Evolutionary conservation across 1,140 invertebrate species (phyloP).

Genomic region (Cydia strobilella): DNA sequence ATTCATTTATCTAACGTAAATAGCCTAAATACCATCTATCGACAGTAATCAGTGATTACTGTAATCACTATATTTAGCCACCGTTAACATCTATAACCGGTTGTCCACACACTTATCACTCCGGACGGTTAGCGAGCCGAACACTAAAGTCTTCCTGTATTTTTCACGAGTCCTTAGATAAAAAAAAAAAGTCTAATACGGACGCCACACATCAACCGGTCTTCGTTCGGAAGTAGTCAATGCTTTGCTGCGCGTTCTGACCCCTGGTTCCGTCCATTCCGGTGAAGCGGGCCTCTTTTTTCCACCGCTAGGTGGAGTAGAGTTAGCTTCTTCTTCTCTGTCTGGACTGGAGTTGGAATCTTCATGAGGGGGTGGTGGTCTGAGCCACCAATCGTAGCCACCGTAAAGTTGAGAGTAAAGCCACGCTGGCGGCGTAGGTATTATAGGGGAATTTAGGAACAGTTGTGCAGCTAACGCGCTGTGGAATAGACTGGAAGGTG

Average conservation of each 20-base stretch:
- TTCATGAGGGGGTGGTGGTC: conserved; percentile 76
- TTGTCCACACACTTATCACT: conserved; percentile 45
- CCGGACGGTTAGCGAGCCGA: conserved; percentile 55
- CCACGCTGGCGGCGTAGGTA: conserved; percentile 87
- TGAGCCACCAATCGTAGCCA: conserved; percentile 83
- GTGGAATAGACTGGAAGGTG: conserved; percentile 81
- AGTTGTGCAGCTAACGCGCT: conserved; percentile 85
- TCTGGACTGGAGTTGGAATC: conserved; percentile 72
- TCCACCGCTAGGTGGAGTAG: conserved; percentile 67
- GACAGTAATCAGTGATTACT: conserved; percentile 64
- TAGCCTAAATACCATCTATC: conserved; percentile 64
- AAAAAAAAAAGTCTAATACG: conserved; percentile 77
- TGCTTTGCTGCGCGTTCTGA: conserved; percentile 72
- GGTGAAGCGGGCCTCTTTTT: conserved; percentile 74
- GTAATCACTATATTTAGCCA: conserved; percentile 59
- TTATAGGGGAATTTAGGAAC: conserved; percentile 85
- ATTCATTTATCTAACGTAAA: conserved; percentile 76
- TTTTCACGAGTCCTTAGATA: conserved; percentile 28
- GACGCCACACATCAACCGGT: conserved; percentile 82
- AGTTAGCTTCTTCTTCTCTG: conserved; percentile 64
- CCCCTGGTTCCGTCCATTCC: conserved; percentile 67
- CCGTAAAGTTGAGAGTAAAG: conserved; percentile 86
- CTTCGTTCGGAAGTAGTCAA: conserved; percentile 69
- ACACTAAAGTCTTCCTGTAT: conserved; percentile 50
- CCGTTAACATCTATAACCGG: background rate